Evolutionary conservation across 2,888 invertebrate genomes (phyloP), one percentile per base, ranked within the genome.

Genomic region (Ochropacha duplaris): DNA sequence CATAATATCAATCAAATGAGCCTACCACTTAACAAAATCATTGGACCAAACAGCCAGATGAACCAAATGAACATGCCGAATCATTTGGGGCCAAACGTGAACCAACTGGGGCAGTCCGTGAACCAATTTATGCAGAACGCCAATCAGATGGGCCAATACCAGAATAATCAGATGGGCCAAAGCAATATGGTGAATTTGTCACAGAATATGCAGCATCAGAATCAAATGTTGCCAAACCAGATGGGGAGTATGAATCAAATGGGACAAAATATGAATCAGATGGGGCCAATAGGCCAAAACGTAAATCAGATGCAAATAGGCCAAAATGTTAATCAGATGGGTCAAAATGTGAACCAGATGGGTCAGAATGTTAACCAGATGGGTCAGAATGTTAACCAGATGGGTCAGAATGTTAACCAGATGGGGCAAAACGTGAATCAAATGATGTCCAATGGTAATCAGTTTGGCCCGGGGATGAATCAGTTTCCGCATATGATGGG

Each of bases 401-500:
- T 82, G 65, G 67, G 65, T 6, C 78, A 74, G 34, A 78, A 73
- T 31, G 52, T 76, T 24, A 78, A 79, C 24, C 83, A 79, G 50
- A 75, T 36, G 36, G 36, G 36, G 36, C 36, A 36, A n/a, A 36
- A n/a, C n/a, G n/a, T 36, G 50, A 65, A 44, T 19, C 76, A 72
- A 56, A 68, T 87, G 71, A 76, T 88, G 62, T 81, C 85, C 0
- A 91, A 91, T 50, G 88, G 90, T 0, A 84, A 84, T 55, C 88
- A 87, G 66, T 89, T 86, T 71, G 81, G 79, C 0, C 76, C 79
- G 0, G 68, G 74, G 0, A 86, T 88, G 79, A 87, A 84, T 57
- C 90, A 88, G 67, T 88, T 78, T 60, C 79, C 78, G 0, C 87
- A 87, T 59, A 84, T 88, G 83, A 85, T 90, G 84, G 79, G 83